Evolutionary conservation across 1,140 invertebrate species (phyloP).

Genomic region (Anastrepha ludens): DNA sequence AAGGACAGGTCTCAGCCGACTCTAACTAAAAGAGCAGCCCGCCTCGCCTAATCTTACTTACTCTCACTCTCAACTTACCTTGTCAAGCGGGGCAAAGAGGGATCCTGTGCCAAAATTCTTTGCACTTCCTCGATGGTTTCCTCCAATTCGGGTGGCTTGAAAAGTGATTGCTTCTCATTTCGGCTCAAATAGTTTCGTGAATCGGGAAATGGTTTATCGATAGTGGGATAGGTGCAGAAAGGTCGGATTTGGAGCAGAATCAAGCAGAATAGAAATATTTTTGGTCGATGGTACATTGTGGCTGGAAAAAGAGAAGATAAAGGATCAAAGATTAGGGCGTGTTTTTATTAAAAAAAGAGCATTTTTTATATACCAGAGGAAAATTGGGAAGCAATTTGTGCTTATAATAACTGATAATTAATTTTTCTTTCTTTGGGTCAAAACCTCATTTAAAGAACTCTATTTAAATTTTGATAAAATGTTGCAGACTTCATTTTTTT

Average conservation of each 20-base stretch:
- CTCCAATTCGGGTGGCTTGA: constrained; percentile 68
- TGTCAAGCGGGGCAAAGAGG: constrained; percentile 76
- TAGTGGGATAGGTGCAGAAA: neutral
- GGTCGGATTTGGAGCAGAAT: constrained; percentile 19
- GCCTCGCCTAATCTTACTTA: neutral
- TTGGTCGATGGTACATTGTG: constrained; percentile 35
- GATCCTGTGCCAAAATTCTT: constrained; percentile 75
- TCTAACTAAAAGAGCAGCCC: no score
- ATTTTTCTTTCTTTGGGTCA: neutral
- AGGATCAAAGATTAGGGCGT: neutral
- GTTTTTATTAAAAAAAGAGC: no score
- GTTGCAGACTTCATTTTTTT: no score
- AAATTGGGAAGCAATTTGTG: neutral
- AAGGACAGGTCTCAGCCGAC: no score
- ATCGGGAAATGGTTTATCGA: constrained; percentile 2
- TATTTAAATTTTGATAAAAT: no score
- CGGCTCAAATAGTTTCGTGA: constrained; percentile 22
- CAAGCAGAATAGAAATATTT: constrained; percentile 19
- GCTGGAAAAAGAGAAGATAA: neutral
- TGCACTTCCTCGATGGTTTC: constrained; percentile 78
- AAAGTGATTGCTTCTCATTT: constrained; percentile 48
- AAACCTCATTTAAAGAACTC: neutral
- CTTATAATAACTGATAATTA: neutral
- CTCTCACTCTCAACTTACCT: constrained; percentile 61
- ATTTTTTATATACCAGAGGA: neutral